Percentiles rank a stretch among this genome's conserved stretches.
These are phyloP conservation scores for Brachystomella parvula DNA, from an alignment of 1,140 invertebrate genomes.

Conservation along the genomic window DNA sequence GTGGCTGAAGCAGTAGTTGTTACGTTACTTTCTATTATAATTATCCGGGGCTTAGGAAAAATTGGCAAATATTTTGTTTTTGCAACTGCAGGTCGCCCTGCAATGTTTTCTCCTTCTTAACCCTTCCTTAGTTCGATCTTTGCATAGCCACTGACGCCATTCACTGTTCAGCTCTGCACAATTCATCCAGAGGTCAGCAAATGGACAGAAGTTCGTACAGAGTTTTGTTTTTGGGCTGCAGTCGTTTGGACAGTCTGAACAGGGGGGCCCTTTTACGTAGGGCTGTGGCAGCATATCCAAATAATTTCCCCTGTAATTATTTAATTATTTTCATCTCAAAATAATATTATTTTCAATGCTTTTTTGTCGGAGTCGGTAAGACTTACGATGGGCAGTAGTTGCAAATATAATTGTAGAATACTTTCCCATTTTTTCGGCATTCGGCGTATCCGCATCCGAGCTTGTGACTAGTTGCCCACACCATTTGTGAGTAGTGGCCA, in stretches of 20 bases:
- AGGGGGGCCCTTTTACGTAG: slow-evolving; percentile 56
- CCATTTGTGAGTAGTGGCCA: slow-evolving; percentile 69
- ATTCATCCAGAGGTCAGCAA: slow-evolving; percentile 55
- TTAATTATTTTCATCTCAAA: not conserved
- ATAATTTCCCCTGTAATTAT: slow-evolving; percentile 57
- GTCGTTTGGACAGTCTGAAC: slow-evolving; percentile 55
- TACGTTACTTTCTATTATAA: not conserved
- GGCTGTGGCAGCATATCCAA: slow-evolving; percentile 53
- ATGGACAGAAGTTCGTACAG: slow-evolving; percentile 64
- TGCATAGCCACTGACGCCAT: slow-evolving; percentile 56
- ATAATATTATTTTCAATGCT: not conserved
- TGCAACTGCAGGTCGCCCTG: slow-evolving; percentile 62
- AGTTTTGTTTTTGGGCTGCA: slow-evolving; percentile 55
- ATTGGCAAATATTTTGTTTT: slow-evolving; percentile 43
- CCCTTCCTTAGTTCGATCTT: slow-evolving; percentile 50
- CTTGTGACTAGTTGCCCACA: slow-evolving; percentile 68
- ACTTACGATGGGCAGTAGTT: slow-evolving; percentile 78
- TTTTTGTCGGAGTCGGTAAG: not conserved
- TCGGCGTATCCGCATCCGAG: slow-evolving; percentile 67
- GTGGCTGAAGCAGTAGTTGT: not conserved
- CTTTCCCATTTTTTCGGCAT: slow-evolving; percentile 52
- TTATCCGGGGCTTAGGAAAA: slow-evolving; percentile 9
- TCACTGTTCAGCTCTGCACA: slow-evolving; percentile 55
- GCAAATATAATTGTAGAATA: slow-evolving; percentile 75
- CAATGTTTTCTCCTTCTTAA: slow-evolving; percentile 52